Percentiles rank a stretch among this genome's conserved stretches.
These are phyloP conservation scores for Hydrozoanthus tunicans DNA, from an alignment of 64 coral and sea anemone species.

Conservation along the genomic window DNA sequence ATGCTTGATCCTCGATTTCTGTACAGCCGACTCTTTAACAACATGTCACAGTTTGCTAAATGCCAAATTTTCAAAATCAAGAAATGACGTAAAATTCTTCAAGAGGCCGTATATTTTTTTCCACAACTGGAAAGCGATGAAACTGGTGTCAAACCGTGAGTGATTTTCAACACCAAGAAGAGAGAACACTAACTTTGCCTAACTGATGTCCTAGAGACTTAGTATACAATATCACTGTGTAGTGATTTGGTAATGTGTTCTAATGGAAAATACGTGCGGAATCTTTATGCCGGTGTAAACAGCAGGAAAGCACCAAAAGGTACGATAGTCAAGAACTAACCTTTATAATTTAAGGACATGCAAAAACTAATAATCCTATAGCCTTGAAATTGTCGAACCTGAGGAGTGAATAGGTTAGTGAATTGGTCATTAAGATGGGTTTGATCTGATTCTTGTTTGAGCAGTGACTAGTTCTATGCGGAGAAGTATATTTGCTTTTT, in stretches of 20 bases:
- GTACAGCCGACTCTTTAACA: background rate
- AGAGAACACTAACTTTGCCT: background rate
- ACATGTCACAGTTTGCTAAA: background rate
- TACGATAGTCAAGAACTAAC: background rate
- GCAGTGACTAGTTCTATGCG: background rate
- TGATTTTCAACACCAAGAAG: background rate
- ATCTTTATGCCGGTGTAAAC: background rate
- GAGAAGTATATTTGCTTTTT: too few relatives aligned
- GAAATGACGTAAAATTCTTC: background rate
- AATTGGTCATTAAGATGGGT: background rate
- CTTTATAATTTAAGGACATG: background rate
- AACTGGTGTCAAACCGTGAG: background rate
- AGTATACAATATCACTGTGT: background rate
- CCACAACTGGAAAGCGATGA: background rate
- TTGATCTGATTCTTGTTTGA: background rate
- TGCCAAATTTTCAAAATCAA: background rate
- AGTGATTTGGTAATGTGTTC: constrained; percentile 45
- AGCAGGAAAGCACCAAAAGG: background rate
- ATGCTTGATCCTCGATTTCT: background rate
- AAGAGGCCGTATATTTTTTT: too few relatives aligned
- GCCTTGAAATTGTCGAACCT: too few relatives aligned
- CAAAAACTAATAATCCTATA: background rate
- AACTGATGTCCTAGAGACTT: background rate
- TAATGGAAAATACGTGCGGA: constrained; percentile 35
- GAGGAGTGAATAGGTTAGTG: background rate